These are phyloP conservation scores for Aplysina aerophoba DNA, from an alignment of 37 sponge, comb jelly and placozoan species.

Conservation along the genomic window DNA sequence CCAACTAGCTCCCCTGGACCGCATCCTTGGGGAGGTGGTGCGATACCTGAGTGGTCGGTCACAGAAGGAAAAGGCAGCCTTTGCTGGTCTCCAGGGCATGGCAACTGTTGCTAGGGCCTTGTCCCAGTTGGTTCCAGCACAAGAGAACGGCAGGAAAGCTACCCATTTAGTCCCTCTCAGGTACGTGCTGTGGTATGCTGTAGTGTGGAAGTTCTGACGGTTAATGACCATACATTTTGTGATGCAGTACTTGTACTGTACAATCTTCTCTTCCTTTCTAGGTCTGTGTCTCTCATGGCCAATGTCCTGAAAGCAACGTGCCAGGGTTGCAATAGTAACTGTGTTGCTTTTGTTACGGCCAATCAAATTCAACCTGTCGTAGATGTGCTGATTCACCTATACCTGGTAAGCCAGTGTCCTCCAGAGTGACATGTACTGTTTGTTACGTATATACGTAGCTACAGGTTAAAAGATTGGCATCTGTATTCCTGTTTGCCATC, in stretches of 20 bases:
- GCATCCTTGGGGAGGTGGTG: slow-evolving; percentile 53
- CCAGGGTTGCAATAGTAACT: slow-evolving; percentile 23
- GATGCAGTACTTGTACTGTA: background rate
- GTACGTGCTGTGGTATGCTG: background rate
- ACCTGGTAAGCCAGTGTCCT: slow-evolving; percentile 14
- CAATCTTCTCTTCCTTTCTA: background rate
- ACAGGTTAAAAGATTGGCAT: background rate
- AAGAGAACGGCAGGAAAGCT: background rate
- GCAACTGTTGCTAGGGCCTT: background rate
- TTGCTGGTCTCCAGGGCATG: background rate
- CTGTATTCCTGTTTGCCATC: background rate
- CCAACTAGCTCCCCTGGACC: slow-evolving; percentile 44
- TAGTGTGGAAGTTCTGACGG: background rate
- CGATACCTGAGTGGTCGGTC: slow-evolving; percentile 23
- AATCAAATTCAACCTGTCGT: background rate
- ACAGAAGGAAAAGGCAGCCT: background rate
- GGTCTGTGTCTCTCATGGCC: slow-evolving; percentile 15
- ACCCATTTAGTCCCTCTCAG: background rate
- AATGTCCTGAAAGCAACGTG: background rate
- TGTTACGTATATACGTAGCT: background rate
- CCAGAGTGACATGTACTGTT: background rate
- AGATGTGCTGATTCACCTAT: background rate
- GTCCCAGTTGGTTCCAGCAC: background rate
- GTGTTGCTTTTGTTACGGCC: background rate
- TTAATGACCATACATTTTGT: background rate